These are phyloP conservation scores for Chalcosyrphus nemorum DNA, from an alignment of 2,888 invertebrate species.

Conservation along the genomic window DNA sequence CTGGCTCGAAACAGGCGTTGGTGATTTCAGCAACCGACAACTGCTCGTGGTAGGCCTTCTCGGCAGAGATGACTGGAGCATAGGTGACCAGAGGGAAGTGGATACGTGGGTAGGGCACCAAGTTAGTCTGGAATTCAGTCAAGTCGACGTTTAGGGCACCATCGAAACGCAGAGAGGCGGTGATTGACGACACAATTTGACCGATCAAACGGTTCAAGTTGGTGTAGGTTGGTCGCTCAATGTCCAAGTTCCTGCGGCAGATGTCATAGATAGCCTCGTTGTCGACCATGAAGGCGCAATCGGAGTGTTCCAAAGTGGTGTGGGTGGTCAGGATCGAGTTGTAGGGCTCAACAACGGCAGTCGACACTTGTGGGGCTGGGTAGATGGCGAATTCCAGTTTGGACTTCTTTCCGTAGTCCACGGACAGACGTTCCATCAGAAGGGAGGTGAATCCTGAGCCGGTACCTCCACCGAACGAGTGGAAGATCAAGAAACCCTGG, in stretches of 20 bases:
- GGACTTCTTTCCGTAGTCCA: conserved; percentile 98
- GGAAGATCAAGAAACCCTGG: conserved; percentile 97
- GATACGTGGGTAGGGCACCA: conserved; percentile 97
- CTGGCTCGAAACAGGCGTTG: conserved; percentile 97
- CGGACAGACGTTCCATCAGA: conserved; percentile 97
- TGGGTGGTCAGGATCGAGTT: conserved; percentile 98
- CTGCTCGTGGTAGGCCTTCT: conserved; percentile 97
- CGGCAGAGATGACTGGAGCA: conserved; percentile 95
- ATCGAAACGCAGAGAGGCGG: conserved; percentile 95
- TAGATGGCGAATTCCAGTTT: conserved; percentile 98
- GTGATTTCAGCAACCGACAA: conserved; percentile 96
- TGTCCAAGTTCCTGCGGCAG: conserved; percentile 97
- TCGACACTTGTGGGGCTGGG: conserved; percentile 95
- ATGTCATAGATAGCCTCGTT: conserved; percentile 95
- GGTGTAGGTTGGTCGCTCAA: conserved; percentile 97
- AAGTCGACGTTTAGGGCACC: conserved; percentile 96
- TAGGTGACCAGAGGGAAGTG: conserved; percentile 97
- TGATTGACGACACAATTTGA: conserved; percentile 96
- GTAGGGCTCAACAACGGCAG: conserved; percentile 98
- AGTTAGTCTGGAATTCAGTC: conserved; percentile 97
- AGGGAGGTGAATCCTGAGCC: conserved; percentile 98
- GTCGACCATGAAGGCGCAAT: conserved; percentile 98
- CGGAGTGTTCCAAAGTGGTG: conserved; percentile 96
- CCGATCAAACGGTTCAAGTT: conserved; percentile 97
- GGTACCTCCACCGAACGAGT: conserved; percentile 96